Conservation (phyloP, 2,797 vertebrate species). For the Melanitta fusca region DNA sequence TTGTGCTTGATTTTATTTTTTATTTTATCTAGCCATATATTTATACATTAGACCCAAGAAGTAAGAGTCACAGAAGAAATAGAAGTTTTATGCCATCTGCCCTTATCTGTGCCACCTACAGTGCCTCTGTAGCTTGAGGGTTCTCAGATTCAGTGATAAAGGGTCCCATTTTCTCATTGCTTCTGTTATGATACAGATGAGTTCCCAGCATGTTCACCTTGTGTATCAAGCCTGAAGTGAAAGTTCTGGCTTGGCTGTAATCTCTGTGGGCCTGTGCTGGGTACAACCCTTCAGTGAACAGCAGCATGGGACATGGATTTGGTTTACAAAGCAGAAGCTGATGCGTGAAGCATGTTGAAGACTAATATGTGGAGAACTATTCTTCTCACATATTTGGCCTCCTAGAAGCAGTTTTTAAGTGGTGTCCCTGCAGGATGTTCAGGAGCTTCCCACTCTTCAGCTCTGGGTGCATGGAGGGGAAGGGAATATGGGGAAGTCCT, state of each 20-base stretch:
- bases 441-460: background rate
- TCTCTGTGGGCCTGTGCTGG: rapidly evolving
- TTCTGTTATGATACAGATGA: background rate
- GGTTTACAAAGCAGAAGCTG: too few species aligned
- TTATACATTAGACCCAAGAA: background rate
- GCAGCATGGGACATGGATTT: too few species aligned
- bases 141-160: background rate
- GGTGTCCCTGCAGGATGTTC: rapidly evolving
- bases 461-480: background rate
- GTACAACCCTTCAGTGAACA: too few species aligned
- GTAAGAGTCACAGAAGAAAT: background rate
- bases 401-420: background rate
- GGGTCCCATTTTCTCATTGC: background rate
- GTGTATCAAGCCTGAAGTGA: background rate
- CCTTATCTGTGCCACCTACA: background rate
- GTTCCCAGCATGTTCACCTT: background rate
- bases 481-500: background rate
- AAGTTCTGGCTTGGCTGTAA: background rate
- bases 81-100: background rate
- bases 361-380: background rate
- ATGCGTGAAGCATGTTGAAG: background rate
- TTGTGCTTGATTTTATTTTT: background rate
- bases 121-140: rapidly evolving
- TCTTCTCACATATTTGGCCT: background rate
- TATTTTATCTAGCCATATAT: background rate